Evolutionary conservation across 1,140 invertebrate genomes (phyloP), one percentile per base, ranked within the genome.

Genomic region (Ladona fulva): DNA sequence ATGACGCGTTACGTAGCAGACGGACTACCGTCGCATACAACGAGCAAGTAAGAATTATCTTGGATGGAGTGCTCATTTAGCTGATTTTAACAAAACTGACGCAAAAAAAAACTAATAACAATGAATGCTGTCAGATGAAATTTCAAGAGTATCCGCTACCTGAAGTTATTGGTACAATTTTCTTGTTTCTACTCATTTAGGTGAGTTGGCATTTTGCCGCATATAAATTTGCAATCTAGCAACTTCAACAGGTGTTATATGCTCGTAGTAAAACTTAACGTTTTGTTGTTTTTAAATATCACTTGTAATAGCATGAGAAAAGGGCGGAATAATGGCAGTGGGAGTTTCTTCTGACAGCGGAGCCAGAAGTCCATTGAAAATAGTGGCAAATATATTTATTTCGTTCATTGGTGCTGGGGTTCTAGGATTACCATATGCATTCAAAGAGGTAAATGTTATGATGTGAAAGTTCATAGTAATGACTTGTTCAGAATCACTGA

Each of bases 381-480:
- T 87, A 22, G 80, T 85, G 77, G 85, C 85, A n/a, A 86, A 86
- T 78, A 85, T 87, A 78, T 87, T 87, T 80, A 86, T 87, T 76
- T 85, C 86, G 0, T 87, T 87, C 77, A 86, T 87, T 77, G 86
- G 86, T 74, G 85, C 85, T 77, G 86, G 86, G 76, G 83, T 87
- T 76, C 79, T 87, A 22, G 86, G 86, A 25, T 78, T 87, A 19
- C 86, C 86, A 8, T 87, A 83, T 82, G 85, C 86, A 25, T 87
- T 86, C 78, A 87, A 86, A 81, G 84, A 86, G 83, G 85, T 78
- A 73, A 25, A 74, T 75, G 42, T 3, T 42, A 6, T 75, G 0
- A 76, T 25, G 74, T 10, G 7, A 74, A 78, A 24, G 0, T n/a
- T 76, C 19, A 78, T 16, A 42, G 3, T 12, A 6, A 75, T 75